These are phyloP conservation scores for Colostygia pectinataria DNA, from an alignment of 2,888 invertebrate species.

Conservation along the genomic window DNA sequence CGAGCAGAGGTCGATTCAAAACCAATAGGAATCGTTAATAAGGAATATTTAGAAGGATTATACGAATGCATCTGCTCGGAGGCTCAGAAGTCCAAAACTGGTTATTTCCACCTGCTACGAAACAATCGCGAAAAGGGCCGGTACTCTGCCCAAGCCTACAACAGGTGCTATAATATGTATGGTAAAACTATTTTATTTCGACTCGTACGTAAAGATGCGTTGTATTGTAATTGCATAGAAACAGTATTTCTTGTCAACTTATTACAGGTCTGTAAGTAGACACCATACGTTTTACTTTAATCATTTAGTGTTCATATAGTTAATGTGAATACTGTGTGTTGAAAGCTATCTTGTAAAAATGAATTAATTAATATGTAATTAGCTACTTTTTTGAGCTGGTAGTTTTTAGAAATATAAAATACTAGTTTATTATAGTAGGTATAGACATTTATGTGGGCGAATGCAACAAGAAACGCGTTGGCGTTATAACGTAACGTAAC, in stretches of 20 bases:
- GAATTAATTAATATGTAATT: no score
- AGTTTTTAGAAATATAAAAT: no score
- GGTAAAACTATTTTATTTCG: conserved; percentile 25
- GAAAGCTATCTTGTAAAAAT: no score
- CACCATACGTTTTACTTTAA: neutral
- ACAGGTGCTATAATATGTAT: conserved; percentile 55
- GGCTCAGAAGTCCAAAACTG: no score
- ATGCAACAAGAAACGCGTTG: conserved; percentile 49
- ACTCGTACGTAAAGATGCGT: conserved; percentile 13
- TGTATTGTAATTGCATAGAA: conserved; percentile 17
- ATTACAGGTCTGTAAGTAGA: conserved; percentile 7
- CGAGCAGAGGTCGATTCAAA: conserved; percentile 30
- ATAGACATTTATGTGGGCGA: conserved; percentile 38
- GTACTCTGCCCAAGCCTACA: conserved; percentile 33
- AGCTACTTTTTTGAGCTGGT: no score
- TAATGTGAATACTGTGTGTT: neutral
- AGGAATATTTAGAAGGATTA: conserved; percentile 30
- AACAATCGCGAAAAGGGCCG: conserved; percentile 64
- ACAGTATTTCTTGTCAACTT: conserved; percentile 17
- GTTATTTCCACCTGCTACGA: conserved; percentile 63
- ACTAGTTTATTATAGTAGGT: no score
- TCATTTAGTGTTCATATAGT: neutral
- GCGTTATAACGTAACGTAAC: conserved; percentile 35
- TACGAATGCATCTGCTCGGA: conserved; percentile 61
- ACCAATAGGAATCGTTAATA: conserved; percentile 10